Conservation (phyloP, 2,888 invertebrate genomes). For the Listrodromus nycthemerus region DNA sequence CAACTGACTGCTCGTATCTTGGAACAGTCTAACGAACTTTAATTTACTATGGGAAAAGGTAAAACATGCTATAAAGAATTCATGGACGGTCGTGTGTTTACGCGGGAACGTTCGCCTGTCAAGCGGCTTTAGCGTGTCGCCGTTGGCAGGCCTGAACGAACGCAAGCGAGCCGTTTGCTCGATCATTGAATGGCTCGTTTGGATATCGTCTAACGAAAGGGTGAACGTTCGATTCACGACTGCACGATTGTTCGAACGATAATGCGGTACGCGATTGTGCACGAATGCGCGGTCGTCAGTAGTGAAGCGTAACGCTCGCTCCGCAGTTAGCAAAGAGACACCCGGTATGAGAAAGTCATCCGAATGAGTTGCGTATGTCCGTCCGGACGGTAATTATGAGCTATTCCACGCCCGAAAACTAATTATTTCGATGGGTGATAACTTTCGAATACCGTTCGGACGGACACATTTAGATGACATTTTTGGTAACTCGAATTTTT, state of each 20-base stretch:
- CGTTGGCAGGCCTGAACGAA: constrained; percentile 65
- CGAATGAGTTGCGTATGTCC: too few species aligned
- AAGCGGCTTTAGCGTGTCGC: constrained; percentile 26
- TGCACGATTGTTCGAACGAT: background rate
- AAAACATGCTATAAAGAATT: background rate
- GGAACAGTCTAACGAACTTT: too few species aligned
- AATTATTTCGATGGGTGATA: too few species aligned
- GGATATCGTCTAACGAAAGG: background rate
- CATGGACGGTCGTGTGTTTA: constrained; percentile 4
- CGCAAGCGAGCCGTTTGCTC: background rate
- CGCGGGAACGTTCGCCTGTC: constrained; percentile 59
- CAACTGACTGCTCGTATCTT: too few species aligned
- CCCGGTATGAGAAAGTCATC: too few species aligned
- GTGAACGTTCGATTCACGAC: background rate
- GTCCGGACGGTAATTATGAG: too few species aligned
- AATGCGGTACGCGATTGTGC: background rate
- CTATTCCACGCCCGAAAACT: too few species aligned
- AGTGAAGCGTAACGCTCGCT: background rate
- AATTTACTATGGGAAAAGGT: too few species aligned
- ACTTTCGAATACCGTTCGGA: too few species aligned
- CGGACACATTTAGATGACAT: too few species aligned
- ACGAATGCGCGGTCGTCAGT: background rate
- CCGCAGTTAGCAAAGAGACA: too few species aligned
- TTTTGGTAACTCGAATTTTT: too few species aligned
- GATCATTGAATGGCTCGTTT: background rate